A percentile compares a stretch with the other conserved stretches of the same genome.
phyloP scores from a whole-genome alignment of 2,888 invertebrate species.

The Eupithecia subumbrata region DNA sequence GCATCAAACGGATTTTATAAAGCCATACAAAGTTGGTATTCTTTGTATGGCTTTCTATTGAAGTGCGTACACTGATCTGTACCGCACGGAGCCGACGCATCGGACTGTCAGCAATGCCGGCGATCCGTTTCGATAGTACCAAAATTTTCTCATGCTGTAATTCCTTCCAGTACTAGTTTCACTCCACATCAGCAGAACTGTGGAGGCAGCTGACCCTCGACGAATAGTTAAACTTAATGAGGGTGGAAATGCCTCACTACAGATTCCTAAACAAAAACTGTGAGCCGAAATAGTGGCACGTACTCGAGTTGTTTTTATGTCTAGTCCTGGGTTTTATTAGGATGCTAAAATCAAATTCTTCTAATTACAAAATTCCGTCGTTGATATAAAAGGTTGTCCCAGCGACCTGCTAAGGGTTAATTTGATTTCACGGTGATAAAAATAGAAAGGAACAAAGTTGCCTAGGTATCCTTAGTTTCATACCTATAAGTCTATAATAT shows the following conservation, averaged over 20 bases:
- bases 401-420: background rate
- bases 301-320: conserved; percentile 21
- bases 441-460: background rate
- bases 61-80: too few relatives aligned
- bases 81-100: too few relatives aligned
- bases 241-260: conserved; percentile 42
- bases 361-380: background rate
- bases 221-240: conserved; percentile 71
- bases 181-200: conserved; percentile 46
- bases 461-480: background rate
- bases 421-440: background rate
- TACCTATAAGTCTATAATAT: background rate
- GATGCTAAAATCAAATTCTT: background rate
- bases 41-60: too few relatives aligned
- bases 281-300: conserved; percentile 17
- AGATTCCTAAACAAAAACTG: conserved; percentile 33
- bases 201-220: conserved; percentile 55
- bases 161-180: conserved; percentile 50
- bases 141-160: background rate
- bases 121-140: too few relatives aligned
- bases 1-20: background rate
- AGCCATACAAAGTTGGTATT: too few relatives aligned
- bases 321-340: background rate
- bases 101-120: too few relatives aligned
- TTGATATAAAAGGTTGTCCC: background rate